Conservation (phyloP, 2,888 invertebrate species). For the Hoplodrina blanda region DNA sequence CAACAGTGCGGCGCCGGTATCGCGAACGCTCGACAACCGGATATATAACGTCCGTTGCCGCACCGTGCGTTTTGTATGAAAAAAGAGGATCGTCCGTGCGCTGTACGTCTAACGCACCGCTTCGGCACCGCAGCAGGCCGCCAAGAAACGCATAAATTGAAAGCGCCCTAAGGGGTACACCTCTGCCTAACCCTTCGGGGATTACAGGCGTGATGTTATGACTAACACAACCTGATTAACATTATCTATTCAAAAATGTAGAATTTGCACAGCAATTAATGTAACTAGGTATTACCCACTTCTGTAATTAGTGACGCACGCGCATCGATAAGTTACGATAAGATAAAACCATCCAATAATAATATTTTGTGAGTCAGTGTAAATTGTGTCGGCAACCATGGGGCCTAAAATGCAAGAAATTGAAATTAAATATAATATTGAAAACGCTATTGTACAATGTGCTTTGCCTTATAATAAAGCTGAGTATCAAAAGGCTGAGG, state of each 20-base stretch:
- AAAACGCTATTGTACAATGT: slow-evolving; percentile 19
- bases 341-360: slow-evolving; percentile 29
- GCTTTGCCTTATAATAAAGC: slow-evolving; percentile 49
- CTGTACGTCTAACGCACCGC: too few species aligned
- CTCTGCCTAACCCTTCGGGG: too few species aligned
- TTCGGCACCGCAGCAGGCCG: too few species aligned
- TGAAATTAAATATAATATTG: not conserved
- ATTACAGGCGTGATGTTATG: too few species aligned
- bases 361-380: slow-evolving; percentile 19
- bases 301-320: slow-evolving; percentile 43
- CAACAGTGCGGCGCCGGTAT: too few species aligned
- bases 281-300: not conserved
- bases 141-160: too few species aligned
- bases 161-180: too few species aligned
- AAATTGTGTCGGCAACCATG: slow-evolving; percentile 25
- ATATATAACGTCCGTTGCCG: too few species aligned
- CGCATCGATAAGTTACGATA: slow-evolving; percentile 40
- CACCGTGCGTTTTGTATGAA: too few species aligned
- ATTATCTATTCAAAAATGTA: not conserved
- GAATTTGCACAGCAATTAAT: slow-evolving; percentile 11
- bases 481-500: slow-evolving; percentile 22
- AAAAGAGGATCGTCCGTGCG: too few species aligned
- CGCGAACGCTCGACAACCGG: too few species aligned
- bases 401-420: slow-evolving; percentile 38
- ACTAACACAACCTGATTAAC: slow-evolving; percentile 1